Conservation (phyloP, 2,797 vertebrate species). For the Lindbergichthys nudifrons region DNA sequence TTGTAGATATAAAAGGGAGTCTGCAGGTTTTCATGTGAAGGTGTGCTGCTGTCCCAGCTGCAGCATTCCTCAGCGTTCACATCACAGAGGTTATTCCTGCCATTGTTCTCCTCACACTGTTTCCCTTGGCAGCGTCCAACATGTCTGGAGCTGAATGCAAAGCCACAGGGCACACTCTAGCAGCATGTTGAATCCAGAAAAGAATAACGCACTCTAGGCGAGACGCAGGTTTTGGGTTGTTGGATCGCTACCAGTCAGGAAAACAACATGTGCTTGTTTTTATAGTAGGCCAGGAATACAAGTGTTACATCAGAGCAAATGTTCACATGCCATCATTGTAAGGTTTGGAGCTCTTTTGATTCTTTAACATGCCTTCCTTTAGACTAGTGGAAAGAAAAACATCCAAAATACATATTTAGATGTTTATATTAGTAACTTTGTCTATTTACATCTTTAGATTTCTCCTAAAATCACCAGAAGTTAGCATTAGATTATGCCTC, state of each 20-base stretch:
- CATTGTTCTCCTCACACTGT: slow-evolving; percentile 64
- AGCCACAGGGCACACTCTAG: not conserved
- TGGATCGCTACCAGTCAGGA: not conserved
- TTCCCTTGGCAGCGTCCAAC: slow-evolving; percentile 57
- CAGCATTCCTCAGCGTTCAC: slow-evolving; percentile 67
- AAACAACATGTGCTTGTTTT: not conserved
- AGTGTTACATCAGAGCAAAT: no score
- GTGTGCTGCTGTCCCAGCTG: slow-evolving; percentile 37
- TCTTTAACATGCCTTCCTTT: no score
- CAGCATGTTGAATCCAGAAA: not conserved
- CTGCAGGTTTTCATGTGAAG: not conserved
- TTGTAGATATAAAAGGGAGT: no score
- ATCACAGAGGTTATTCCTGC: slow-evolving; percentile 70
- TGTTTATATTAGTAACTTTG: no score
- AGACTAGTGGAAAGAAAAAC: no score
- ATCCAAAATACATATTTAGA: no score
- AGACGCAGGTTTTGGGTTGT: not conserved
- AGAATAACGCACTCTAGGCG: not conserved
- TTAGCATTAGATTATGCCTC: no score
- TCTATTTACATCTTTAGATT: no score
- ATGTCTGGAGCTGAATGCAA: slow-evolving; percentile 18
- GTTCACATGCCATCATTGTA: no score
- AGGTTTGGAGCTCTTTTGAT: no score
- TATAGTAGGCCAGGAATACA: no score
- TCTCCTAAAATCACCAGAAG: no score